Percentiles rank a stretch among this genome's conserved stretches.
These are phyloP conservation scores for Upupa epops DNA, from an alignment of 2,113 vertebrate species.

Conservation along the genomic window DNA sequence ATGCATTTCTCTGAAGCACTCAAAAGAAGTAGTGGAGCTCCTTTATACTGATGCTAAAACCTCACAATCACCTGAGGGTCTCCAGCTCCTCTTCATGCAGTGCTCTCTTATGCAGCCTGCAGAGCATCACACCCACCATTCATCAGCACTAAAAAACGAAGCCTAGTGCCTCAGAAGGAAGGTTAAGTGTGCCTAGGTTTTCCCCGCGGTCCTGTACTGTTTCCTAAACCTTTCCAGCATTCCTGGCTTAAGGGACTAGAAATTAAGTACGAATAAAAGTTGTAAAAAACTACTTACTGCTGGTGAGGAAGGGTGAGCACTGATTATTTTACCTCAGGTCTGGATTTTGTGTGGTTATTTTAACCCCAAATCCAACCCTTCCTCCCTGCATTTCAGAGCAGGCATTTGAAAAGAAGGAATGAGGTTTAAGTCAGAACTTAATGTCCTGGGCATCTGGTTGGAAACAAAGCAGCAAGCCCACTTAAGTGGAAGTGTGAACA, in stretches of 20 bases:
- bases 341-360: not conserved
- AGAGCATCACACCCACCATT: not conserved
- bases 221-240: slow-evolving; percentile 7
- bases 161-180: not conserved
- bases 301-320: not conserved
- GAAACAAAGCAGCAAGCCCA: not conserved
- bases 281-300: not conserved
- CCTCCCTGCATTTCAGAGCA: not conserved
- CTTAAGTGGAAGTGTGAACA: not conserved
- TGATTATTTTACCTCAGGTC: not conserved
- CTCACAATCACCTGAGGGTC: not conserved
- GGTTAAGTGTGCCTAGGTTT: not conserved
- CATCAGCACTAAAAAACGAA: not conserved
- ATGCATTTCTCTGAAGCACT: not conserved
- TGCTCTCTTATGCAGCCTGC: not conserved
- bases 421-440: not conserved
- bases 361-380: not conserved
- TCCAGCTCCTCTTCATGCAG: not conserved
- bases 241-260: not conserved
- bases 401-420: not conserved
- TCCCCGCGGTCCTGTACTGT: not conserved
- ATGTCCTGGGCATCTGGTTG: not conserved
- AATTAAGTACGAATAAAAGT: not conserved
- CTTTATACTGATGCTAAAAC: not conserved
- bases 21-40: not conserved